Evolutionary conservation across 2,113 vertebrate species (phyloP).

Genomic region (Callaeas wilsoni): DNA sequence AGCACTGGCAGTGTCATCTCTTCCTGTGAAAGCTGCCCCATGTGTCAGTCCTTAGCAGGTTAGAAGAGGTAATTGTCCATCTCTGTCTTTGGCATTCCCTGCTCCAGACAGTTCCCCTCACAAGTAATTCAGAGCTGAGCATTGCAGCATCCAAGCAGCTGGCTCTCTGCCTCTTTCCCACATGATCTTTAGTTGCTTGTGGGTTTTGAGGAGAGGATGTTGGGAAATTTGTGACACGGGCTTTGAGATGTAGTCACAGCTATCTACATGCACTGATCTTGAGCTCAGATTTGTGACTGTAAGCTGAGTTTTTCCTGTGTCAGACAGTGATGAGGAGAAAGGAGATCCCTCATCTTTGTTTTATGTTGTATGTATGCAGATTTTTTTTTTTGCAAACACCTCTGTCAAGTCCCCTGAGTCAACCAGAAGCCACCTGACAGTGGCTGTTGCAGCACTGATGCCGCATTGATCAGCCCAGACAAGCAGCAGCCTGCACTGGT

Average conservation of each 20-base stretch:
- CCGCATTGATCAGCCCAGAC: background rate
- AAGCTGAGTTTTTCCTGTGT: background rate
- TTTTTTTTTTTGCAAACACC: background rate
- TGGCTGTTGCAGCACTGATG: background rate
- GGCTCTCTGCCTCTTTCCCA: background rate
- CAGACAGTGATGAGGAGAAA: background rate
- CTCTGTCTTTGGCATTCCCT: background rate
- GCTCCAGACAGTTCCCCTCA: background rate
- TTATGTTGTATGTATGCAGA: background rate
- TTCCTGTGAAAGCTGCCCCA: background rate
- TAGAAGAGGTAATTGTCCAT: background rate
- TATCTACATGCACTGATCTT: background rate
- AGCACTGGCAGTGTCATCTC: background rate
- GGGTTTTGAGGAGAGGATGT: background rate
- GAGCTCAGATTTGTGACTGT: background rate
- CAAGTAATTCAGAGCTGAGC: background rate
- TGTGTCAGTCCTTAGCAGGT: background rate
- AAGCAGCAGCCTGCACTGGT: background rate
- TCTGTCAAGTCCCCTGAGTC: background rate
- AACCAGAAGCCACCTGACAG: background rate
- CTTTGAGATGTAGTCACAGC: background rate
- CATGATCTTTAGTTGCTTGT: background rate
- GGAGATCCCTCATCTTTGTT: background rate
- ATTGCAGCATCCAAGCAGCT: background rate
- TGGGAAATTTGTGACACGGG: background rate